phyloP scores from a whole-genome alignment of 2,113 vertebrate species.

The Prochilodus magdalenae region DNA sequence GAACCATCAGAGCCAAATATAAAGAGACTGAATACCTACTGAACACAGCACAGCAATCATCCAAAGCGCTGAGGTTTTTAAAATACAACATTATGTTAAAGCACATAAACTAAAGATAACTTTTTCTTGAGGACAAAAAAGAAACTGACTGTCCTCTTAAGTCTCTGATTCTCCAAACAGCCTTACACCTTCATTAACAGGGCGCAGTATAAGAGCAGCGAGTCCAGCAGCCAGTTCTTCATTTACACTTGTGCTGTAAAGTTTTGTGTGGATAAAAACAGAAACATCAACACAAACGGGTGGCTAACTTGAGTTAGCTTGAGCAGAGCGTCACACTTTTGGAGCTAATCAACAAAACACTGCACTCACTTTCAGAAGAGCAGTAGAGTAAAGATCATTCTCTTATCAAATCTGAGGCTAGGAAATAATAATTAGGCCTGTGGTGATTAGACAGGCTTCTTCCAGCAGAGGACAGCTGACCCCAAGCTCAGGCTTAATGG shows the following conservation, averaged over 20 bases:
- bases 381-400: neutral
- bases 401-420: neutral
- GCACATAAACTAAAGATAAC: no score
- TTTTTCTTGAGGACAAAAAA: no score
- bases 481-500: slow-evolving; percentile 27
- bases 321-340: neutral
- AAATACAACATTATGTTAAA: no score
- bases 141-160: no score
- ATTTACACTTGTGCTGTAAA: no score
- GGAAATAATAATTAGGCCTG: slow-evolving; percentile 22
- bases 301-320: neutral
- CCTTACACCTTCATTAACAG: no score
- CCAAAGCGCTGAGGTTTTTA: no score
- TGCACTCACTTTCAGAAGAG: neutral
- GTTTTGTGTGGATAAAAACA: neutral
- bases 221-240: neutral
- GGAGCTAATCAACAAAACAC: neutral
- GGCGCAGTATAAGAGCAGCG: no score
- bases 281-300: neutral
- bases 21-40: no score
- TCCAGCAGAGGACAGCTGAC: slow-evolving; percentile 37
- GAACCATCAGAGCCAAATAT: no score
- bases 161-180: no score
- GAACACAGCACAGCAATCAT: no score
- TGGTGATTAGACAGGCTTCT: slow-evolving; percentile 36